A percentile compares a stretch with the other conserved stretches of the same genome.
These are phyloP conservation scores for Ecliptopera silaceata DNA, from an alignment of 2,888 invertebrate species.

Conservation along the genomic window DNA sequence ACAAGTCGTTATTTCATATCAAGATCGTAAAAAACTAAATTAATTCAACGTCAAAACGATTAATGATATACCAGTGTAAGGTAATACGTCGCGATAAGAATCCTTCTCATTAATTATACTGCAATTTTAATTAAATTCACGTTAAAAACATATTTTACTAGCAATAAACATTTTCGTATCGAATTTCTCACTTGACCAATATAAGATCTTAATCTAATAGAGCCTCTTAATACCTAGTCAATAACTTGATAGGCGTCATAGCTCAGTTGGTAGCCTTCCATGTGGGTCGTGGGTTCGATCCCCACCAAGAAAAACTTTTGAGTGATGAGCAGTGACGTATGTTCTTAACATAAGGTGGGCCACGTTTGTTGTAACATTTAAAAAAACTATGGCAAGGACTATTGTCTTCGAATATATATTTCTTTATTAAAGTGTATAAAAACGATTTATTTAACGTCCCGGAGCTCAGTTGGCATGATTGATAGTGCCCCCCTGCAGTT, in stretches of 20 bases:
- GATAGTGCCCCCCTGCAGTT: constrained; percentile 10
- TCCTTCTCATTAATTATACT: constrained; percentile 32
- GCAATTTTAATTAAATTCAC: constrained; percentile 29
- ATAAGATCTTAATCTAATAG: constrained; percentile 20
- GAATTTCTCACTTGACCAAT: constrained; percentile 15
- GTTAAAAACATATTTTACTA: constrained; percentile 13
- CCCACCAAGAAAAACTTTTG: too few relatives aligned
- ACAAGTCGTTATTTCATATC: constrained; percentile 30
- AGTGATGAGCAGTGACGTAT: too few relatives aligned
- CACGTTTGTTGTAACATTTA: too few relatives aligned
- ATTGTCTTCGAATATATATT: neutral
- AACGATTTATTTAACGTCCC: neutral
- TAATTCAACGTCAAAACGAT: constrained; percentile 41
- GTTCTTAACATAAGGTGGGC: too few relatives aligned
- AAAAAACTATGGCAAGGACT: too few relatives aligned
- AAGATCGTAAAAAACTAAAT: constrained; percentile 36
- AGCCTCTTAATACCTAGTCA: constrained; percentile 3
- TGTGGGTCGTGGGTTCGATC: too few relatives aligned
- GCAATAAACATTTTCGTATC: constrained; percentile 20
- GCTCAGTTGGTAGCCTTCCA: too few relatives aligned
- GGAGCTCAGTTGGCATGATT: neutral
- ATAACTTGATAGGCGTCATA: neutral
- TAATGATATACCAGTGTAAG: constrained; percentile 41
- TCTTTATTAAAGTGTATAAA: too few relatives aligned
- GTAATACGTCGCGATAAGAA: constrained; percentile 35